phyloP scores from a whole-genome alignment of 2,113 vertebrate genomes.

The Alces alces region DNA sequence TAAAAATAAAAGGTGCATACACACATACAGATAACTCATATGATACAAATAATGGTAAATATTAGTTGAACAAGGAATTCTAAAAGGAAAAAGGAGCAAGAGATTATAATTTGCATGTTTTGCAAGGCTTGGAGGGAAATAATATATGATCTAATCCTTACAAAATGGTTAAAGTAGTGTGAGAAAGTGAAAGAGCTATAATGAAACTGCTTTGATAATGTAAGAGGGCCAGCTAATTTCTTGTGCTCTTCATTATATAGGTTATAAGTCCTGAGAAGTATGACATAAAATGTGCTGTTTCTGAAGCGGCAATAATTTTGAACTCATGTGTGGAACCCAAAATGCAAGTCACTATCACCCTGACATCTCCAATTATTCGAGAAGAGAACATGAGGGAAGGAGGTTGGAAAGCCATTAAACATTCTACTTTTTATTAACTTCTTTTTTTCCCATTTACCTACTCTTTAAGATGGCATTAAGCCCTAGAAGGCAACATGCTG shows the following conservation, averaged over 20 bases:
- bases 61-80: background rate
- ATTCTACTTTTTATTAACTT: constrained; percentile 69
- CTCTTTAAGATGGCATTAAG: constrained; percentile 79
- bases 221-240: constrained; percentile 45
- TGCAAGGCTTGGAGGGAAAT: background rate
- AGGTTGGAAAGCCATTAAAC: constrained; percentile 92
- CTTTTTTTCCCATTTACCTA: constrained; percentile 64
- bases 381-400: constrained; percentile 94
- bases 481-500: constrained; percentile 87
- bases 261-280: constrained; percentile 97
- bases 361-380: constrained; percentile 97
- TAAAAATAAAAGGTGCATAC: background rate
- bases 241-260: constrained; percentile 79
- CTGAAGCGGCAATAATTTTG: constrained; percentile 95
- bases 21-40: background rate
- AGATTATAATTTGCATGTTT: background rate
- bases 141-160: background rate
- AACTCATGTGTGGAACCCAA: constrained; percentile 93
- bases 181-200: background rate
- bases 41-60: background rate
- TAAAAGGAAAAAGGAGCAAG: background rate
- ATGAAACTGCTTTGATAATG: constrained; percentile 46
- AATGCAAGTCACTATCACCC: constrained; percentile 98
- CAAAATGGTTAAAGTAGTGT: background rate
- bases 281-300: constrained; percentile 91